phyloP scores from a whole-genome alignment of 2,113 vertebrate species.

The Hippocampus zosterae region DNA sequence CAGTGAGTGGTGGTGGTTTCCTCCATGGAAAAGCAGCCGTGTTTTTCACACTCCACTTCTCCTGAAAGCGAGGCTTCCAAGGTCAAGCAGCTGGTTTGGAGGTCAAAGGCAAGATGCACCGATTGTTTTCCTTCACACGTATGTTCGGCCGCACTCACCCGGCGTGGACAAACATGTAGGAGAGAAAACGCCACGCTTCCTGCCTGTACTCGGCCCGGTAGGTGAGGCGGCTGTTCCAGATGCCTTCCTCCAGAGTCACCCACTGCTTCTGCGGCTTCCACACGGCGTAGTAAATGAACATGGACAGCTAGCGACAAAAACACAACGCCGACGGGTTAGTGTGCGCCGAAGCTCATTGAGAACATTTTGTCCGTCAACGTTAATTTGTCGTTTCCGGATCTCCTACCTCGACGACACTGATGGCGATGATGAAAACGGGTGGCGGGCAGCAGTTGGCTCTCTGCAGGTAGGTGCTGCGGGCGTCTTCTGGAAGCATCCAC shows the following conservation, averaged over 20 bases:
- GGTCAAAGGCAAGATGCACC: background rate
- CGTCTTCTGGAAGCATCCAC: conserved; percentile 81
- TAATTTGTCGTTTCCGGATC: background rate
- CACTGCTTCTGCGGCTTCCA: conserved; percentile 89
- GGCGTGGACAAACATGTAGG: conserved; percentile 92
- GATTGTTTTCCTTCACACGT: background rate
- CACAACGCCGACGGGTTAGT: background rate
- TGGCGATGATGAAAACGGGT: conserved; percentile 81
- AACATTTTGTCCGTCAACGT: background rate
- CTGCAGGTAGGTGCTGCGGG: conserved; percentile 71
- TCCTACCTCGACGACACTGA: conserved; percentile 82
- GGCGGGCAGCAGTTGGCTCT: conserved; percentile 84
- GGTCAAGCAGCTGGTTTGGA: too few relatives aligned
- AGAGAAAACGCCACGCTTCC: conserved; percentile 86
- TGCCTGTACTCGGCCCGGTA: conserved; percentile 73
- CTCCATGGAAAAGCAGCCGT: too few relatives aligned
- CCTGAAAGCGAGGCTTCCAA: background rate
- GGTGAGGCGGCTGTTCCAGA: conserved; percentile 79
- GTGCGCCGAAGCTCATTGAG: background rate
- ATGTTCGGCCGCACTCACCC: conserved; percentile 73
- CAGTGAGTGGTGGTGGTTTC: too few relatives aligned
- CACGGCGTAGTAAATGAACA: conserved; percentile 88
- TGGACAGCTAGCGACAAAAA: conserved; percentile 67
- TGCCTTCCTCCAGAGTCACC: conserved; percentile 77
- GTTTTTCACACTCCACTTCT: too few relatives aligned